Percentiles rank a stretch among this genome's conserved stretches.
These are phyloP conservation scores for Dolichoris vasculosae DNA, from an alignment of 1,140 invertebrate species.

Conservation along the genomic window DNA sequence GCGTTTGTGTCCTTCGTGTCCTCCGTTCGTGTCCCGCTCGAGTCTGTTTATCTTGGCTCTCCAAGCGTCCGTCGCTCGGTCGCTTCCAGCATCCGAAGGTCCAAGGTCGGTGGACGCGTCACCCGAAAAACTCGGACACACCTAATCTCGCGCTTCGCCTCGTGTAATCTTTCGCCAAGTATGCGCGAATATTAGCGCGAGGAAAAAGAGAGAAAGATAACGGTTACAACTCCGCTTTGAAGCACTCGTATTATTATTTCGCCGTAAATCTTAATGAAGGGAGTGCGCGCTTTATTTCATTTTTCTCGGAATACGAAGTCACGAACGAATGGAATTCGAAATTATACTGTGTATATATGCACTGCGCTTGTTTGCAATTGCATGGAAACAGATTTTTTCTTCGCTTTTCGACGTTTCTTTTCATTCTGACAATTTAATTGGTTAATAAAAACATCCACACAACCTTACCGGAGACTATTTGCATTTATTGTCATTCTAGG, in stretches of 20 bases:
- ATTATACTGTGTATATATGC: background rate
- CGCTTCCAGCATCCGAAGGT: no score
- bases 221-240: slow-evolving; percentile 8
- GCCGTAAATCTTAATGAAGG: slow-evolving; percentile 38
- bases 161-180: background rate
- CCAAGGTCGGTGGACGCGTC: no score
- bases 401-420: background rate
- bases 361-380: background rate
- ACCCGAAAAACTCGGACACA: no score
- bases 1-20: background rate
- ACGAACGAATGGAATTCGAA: slow-evolving; percentile 40
- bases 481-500: slow-evolving; percentile 25
- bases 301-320: slow-evolving; percentile 30
- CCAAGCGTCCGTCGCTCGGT: no score
- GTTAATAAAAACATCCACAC: slow-evolving; percentile 14
- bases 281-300: slow-evolving; percentile 38
- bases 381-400: slow-evolving; percentile 6
- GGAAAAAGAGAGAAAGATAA: slow-evolving; percentile 9
- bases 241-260: slow-evolving; percentile 35
- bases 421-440: slow-evolving; percentile 32
- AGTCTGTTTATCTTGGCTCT: no score
- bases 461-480: background rate
- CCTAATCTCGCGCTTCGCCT: background rate
- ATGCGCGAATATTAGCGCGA: background rate
- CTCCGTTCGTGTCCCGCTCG: no score